phyloP scores from a whole-genome alignment of 2,888 invertebrate genomes.

The Tachina grossa region DNA sequence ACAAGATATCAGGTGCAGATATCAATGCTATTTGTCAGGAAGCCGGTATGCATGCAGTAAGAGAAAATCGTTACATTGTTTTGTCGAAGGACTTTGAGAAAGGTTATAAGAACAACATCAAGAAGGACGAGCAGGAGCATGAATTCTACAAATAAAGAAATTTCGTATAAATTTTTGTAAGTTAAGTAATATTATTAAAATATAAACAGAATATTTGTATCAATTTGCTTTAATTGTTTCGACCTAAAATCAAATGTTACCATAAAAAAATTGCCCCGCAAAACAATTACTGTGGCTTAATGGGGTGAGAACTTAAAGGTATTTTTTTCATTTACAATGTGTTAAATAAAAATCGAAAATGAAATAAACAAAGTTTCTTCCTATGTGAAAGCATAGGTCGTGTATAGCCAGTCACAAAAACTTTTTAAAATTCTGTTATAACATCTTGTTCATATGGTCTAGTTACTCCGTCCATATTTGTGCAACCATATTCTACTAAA shows the following conservation, averaged over 20 bases:
- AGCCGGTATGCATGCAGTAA: constrained; percentile 99
- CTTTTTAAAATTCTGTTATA: no score
- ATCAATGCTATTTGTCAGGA: constrained; percentile 99
- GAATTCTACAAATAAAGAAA: constrained; percentile 97
- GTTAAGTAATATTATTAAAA: background rate
- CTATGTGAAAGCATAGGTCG: no score
- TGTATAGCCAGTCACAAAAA: no score
- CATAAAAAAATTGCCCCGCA: no score
- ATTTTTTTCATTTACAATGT: no score
- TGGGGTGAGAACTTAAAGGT: no score
- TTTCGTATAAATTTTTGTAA: constrained; percentile 19
- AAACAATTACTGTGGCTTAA: no score
- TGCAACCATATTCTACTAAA: no score
- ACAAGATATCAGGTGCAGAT: constrained; percentile 99
- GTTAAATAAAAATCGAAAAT: no score
- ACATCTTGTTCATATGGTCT: no score
- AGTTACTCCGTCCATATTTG: no score
- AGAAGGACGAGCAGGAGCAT: constrained; percentile 99
- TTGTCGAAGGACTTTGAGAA: constrained; percentile 99
- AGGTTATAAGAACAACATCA: constrained; percentile 99
- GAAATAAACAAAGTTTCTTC: no score
- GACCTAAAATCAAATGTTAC: background rate
- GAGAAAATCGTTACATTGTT: constrained; percentile 99
- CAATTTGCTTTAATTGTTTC: background rate
- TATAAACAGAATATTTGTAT: background rate